Percentiles rank a stretch among this genome's conserved stretches.
phyloP scores from a whole-genome alignment of 1,140 invertebrate genomes.

The Euura lappo region DNA sequence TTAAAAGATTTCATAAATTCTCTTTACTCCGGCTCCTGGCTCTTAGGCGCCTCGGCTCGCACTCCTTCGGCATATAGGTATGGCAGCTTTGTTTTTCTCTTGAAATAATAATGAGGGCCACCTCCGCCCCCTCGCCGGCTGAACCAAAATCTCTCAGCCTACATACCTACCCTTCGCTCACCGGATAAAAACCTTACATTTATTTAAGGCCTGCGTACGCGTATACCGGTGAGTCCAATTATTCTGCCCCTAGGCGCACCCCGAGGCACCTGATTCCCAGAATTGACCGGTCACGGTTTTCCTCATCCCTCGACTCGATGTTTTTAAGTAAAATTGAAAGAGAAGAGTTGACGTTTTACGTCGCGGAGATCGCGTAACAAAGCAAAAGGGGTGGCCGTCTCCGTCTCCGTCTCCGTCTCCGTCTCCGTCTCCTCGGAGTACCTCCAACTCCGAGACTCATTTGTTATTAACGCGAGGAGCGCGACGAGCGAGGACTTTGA shows the following conservation, averaged over 20 bases:
- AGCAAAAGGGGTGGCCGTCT: not conserved
- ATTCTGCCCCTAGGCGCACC: too few relatives aligned
- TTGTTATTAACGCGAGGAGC: constrained; percentile 58
- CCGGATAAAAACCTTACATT: not conserved
- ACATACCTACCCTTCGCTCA: too few relatives aligned
- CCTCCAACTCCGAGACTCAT: constrained; percentile 36
- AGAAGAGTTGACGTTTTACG: too few relatives aligned
- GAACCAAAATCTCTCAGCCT: not conserved
- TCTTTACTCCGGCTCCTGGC: constrained; percentile 46
- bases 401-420: not conserved
- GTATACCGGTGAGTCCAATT: too few relatives aligned
- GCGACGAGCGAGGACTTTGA: constrained; percentile 55
- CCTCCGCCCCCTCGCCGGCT: not conserved
- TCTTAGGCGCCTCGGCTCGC: constrained; percentile 45
- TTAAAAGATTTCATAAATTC: constrained; percentile 62
- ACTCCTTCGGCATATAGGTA: constrained; percentile 42
- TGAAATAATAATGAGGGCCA: constrained; percentile 53
- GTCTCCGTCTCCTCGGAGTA: not conserved
- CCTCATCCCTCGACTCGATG: not conserved
- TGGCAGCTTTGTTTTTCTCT: constrained; percentile 48
- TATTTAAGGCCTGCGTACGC: too few relatives aligned
- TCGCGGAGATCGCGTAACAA: not conserved
- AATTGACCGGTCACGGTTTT: not conserved
- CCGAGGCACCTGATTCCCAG: too few relatives aligned
- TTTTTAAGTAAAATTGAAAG: too few relatives aligned